Conservation (phyloP, 2,113 vertebrate species). For the Triplophysa tibetana region DNA sequence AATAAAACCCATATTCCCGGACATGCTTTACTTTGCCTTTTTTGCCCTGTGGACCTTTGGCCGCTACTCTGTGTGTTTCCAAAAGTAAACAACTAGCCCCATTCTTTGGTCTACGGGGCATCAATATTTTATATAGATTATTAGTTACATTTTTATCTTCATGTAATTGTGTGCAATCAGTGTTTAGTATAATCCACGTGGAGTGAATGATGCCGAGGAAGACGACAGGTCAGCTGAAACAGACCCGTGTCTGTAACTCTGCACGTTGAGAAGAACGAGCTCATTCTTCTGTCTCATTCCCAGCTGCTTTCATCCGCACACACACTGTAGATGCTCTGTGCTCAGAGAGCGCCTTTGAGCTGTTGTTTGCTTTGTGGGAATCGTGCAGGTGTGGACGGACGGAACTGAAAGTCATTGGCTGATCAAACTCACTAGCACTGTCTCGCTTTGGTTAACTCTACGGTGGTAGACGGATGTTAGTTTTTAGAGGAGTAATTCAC, state of each 20-base stretch:
- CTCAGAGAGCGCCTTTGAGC: background rate
- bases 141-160: background rate
- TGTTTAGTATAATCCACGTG: conserved; percentile 39
- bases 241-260: conserved; percentile 26
- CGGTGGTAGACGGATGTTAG: background rate
- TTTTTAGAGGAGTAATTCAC: background rate
- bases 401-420: background rate
- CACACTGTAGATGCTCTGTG: conserved; percentile 16
- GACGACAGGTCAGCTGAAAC: conserved; percentile 42
- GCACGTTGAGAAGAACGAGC: conserved; percentile 16
- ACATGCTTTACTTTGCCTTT: too few relatives aligned
- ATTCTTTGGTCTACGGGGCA: too few relatives aligned
- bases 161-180: background rate
- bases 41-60: too few relatives aligned
- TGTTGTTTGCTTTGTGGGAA: conserved; percentile 41
- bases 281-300: conserved; percentile 36
- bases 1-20: too few relatives aligned
- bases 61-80: too few relatives aligned
- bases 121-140: too few relatives aligned
- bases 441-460: background rate
- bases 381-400: conserved; percentile 41
- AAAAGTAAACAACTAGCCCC: too few relatives aligned
- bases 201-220: conserved; percentile 32
- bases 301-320: conserved; percentile 20
- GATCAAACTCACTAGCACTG: conserved; percentile 3